A percentile compares a stretch with the other conserved stretches of the same genome.
Conservation (phyloP, 2,113 vertebrate genomes). For the Anthoscopus minutus region DNA sequence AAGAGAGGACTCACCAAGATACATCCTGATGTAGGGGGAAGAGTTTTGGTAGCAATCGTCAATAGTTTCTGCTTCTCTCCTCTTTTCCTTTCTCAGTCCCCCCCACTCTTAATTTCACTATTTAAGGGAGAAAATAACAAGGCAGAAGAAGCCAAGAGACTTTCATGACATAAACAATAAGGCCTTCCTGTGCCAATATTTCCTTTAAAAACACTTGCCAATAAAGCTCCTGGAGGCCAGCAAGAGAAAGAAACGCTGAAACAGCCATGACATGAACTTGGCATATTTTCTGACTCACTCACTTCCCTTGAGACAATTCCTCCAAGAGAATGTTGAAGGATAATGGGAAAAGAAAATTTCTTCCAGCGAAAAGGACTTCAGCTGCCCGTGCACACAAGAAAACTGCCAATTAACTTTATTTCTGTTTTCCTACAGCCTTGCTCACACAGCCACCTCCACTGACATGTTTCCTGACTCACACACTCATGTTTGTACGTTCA, state of each 20-base stretch:
- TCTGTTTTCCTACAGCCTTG: slow-evolving; percentile 58
- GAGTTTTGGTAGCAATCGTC: not conserved
- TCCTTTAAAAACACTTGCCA: slow-evolving; percentile 62
- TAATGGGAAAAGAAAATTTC: slow-evolving; percentile 54
- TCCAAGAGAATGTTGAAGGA: slow-evolving; percentile 49
- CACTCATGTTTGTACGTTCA: not conserved
- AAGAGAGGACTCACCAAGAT: slow-evolving; percentile 34
- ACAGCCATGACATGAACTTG: slow-evolving; percentile 66
- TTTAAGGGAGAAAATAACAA: slow-evolving; percentile 63
- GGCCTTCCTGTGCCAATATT: slow-evolving; percentile 51
- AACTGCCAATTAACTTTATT: slow-evolving; percentile 59
- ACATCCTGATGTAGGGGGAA: not conserved
- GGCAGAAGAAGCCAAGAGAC: slow-evolving; percentile 60
- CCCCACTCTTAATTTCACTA: slow-evolving; percentile 44
- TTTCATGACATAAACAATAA: slow-evolving; percentile 67
- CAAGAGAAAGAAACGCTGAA: slow-evolving; percentile 53
- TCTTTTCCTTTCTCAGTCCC: slow-evolving; percentile 16
- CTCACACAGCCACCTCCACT: slow-evolving; percentile 39
- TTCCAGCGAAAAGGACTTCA: slow-evolving; percentile 9
- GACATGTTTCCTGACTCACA: slow-evolving; percentile 51
- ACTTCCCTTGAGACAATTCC: slow-evolving; percentile 49
- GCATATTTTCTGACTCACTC: slow-evolving; percentile 62
- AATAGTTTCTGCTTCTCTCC: slow-evolving; percentile 5
- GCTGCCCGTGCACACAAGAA: slow-evolving; percentile 34
- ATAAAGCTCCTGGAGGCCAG: slow-evolving; percentile 53